Evolutionary conservation across 1,140 invertebrate genomes (phyloP), one percentile per base, ranked within the genome.

Genomic region (Patella vulgata): DNA sequence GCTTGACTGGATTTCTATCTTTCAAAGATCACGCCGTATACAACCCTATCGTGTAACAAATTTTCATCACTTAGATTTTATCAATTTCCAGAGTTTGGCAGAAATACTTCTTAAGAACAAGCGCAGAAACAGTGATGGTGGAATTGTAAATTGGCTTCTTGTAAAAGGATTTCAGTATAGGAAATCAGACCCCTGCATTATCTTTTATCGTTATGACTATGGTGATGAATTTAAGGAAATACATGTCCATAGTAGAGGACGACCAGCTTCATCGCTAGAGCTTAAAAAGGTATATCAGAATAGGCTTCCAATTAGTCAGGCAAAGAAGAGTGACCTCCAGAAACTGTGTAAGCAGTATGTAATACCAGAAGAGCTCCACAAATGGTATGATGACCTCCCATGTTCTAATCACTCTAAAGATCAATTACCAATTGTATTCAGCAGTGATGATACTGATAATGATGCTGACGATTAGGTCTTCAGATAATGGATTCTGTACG

Each of bases 1-100:
- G 11, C 44, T 62, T 46, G 31, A 57, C 33, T 66, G 52, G 52
- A 39, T 39, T 12, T 39, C 52, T 33, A 39, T 54, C 12, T 39
- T 54, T n/a, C 48, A 51, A 54, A 39, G 8, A n/a, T 54, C 25
- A 23, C 14, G 5, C 14, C 33, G 33, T 36, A 5, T 5, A 5
- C 28, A 54, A 17, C 52, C 52, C 14, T 54, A 54, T 25, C 25
- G 23, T 25, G 31, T 54, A 14, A 33, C 27, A 36, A 39, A 39
- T 25, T 54, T 54, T 3, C 31, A 54, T 17, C 52, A 54, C 39
- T 23, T 23, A 2, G 52, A 54, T 39, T 33, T 54, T 21, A 39
- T 39, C 25, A 39, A 54, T 25, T 54, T 54, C 12, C 19, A 54
- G 31, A 31, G 40, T 19, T 23, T 54, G 21, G 28, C 52, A 33